A percentile compares a stretch with the other conserved stretches of the same genome.
These are phyloP conservation scores for Ceratotherium simum DNA, from an alignment of 2,113 vertebrate genomes.

Conservation along the genomic window DNA sequence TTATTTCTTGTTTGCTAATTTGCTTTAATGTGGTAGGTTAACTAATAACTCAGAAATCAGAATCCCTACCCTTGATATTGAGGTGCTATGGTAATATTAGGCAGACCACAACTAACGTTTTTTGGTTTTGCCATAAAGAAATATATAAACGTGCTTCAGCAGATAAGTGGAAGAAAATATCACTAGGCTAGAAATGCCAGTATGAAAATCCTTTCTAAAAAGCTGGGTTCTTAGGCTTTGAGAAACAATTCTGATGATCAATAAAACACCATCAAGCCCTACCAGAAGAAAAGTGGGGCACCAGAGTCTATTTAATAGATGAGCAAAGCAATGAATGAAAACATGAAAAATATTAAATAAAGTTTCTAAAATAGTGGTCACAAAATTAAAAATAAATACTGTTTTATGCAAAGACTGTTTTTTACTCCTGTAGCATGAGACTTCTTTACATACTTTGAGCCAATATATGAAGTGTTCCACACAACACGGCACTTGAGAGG, in stretches of 20 bases:
- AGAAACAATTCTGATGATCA: slow-evolving; percentile 77
- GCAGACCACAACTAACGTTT: slow-evolving; percentile 83
- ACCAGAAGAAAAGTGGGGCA: slow-evolving; percentile 72
- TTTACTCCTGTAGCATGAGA: slow-evolving; percentile 83
- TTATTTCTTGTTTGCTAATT: slow-evolving; percentile 82
- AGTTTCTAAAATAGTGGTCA: slow-evolving; percentile 88
- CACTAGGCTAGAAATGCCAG: slow-evolving; percentile 81
- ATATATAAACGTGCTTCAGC: slow-evolving; percentile 86
- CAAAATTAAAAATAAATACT: slow-evolving; percentile 89
- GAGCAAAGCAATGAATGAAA: slow-evolving; percentile 80
- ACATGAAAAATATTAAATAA: slow-evolving; percentile 76
- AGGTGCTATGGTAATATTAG: slow-evolving; percentile 83
- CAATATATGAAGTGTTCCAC: slow-evolving; percentile 85
- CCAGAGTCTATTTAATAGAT: slow-evolving; percentile 80
- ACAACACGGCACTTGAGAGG: slow-evolving; percentile 86
- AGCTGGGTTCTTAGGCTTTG: slow-evolving; percentile 83
- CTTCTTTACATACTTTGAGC: slow-evolving; percentile 81
- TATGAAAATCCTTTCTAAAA: slow-evolving; percentile 78
- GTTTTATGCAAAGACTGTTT: slow-evolving; percentile 83
- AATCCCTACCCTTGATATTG: slow-evolving; percentile 82
- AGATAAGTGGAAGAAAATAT: slow-evolving; percentile 82
- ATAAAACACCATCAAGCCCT: slow-evolving; percentile 56
- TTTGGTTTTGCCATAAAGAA: slow-evolving; percentile 87
- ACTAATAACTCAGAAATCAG: slow-evolving; percentile 82
- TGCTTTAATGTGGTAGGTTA: slow-evolving; percentile 84